Evolutionary conservation across 2,797 vertebrate species (phyloP).

Genomic region (Lacerta bilineata): DNA sequence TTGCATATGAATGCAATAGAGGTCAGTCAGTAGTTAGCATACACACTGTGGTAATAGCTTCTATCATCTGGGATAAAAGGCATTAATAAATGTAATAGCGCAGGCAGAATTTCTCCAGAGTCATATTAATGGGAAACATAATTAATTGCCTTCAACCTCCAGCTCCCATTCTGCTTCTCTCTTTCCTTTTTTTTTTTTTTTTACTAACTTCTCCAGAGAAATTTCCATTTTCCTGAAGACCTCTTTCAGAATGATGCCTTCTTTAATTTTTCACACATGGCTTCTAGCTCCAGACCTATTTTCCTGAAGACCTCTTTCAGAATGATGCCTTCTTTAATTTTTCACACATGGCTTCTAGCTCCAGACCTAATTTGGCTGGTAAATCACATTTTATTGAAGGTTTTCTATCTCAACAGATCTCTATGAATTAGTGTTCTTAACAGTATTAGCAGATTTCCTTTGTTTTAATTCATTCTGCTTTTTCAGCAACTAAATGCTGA

Average conservation of each 20-base stretch:
- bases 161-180: neutral
- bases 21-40: neutral
- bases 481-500: neutral
- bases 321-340: neutral
- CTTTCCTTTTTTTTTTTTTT: neutral
- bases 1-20: neutral
- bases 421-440: neutral
- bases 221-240: neutral
- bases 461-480: neutral
- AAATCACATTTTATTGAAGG: neutral
- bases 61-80: neutral
- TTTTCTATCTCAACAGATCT: neutral
- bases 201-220: neutral
- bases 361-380: neutral
- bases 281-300: neutral
- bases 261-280: neutral
- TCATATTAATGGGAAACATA: neutral
- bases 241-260: slow-evolving; percentile 10
- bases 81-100: neutral
- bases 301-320: neutral
- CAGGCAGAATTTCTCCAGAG: neutral
- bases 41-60: neutral
- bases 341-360: neutral
- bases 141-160: neutral
- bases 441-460: neutral